Conservation (phyloP, 2,797 vertebrate species). For the Anguilla obscura region DNA sequence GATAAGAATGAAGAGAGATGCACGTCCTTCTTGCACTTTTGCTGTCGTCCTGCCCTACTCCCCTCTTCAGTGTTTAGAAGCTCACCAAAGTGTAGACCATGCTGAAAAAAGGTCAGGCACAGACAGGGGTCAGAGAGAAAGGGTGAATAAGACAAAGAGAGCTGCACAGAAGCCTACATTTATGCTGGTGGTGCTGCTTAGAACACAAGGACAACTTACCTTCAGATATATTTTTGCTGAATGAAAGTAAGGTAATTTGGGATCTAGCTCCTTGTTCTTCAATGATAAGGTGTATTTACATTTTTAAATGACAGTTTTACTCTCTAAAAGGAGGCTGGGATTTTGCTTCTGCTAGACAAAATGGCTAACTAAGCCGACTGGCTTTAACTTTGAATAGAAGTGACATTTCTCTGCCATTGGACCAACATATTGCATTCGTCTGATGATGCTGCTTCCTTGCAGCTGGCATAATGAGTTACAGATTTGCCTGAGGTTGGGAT, state of each 20-base stretch:
- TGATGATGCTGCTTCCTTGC: neutral
- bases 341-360: neutral
- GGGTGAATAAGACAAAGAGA: constrained; percentile 3
- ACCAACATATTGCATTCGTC: neutral
- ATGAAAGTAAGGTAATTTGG: neutral
- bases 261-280: neutral
- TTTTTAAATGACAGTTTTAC: neutral
- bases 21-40: constrained; percentile 45
- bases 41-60: constrained; percentile 33
- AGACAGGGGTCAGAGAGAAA: constrained; percentile 26
- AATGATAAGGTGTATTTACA: neutral
- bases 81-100: constrained; percentile 96
- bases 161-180: neutral
- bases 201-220: neutral
- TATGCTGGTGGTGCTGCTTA: neutral
- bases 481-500: too few relatives aligned
- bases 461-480: too few relatives aligned
- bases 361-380: neutral
- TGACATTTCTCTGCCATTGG: neutral
- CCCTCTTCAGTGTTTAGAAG: constrained; percentile 76
- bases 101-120: constrained; percentile 62
- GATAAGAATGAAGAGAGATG: constrained; percentile 40
- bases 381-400: neutral
- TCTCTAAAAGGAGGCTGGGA: neutral
- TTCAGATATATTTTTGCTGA: neutral